These are phyloP conservation scores for Drosophila melanica DNA, from an alignment of 1,140 invertebrate genomes.

Conservation along the genomic window DNA sequence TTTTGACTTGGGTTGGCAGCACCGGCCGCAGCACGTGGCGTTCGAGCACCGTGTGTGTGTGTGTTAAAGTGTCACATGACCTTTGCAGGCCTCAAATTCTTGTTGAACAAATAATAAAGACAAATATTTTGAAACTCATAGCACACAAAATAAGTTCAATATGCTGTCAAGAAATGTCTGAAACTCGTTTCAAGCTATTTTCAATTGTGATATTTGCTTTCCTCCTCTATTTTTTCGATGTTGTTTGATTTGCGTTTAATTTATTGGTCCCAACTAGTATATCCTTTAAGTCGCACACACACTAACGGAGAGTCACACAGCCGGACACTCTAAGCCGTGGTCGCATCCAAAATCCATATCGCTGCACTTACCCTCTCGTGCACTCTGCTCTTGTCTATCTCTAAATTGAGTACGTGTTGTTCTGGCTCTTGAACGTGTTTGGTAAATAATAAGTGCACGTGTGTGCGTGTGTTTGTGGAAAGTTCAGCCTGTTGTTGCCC, in stretches of 20 bases:
- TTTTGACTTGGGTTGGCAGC: slow-evolving; percentile 24
- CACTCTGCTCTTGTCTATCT: slow-evolving; percentile 51
- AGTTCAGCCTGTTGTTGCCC: slow-evolving; percentile 21
- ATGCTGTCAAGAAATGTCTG: slow-evolving; percentile 20
- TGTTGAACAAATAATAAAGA: slow-evolving; percentile 10
- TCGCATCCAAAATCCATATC: slow-evolving; percentile 15
- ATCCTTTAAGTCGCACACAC: not conserved
- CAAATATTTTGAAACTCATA: slow-evolving; percentile 46
- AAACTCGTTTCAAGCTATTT: slow-evolving; percentile 24
- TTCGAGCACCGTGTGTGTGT: slow-evolving; percentile 36
- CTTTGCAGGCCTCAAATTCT: slow-evolving; percentile 38
- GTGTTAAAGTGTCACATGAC: slow-evolving; percentile 43
- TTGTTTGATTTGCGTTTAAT: slow-evolving; percentile 48
- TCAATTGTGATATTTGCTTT: slow-evolving; percentile 49
- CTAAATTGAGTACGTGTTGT: slow-evolving; percentile 80
- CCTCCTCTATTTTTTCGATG: slow-evolving; percentile 1
- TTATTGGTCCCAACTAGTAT: slow-evolving; percentile 46
- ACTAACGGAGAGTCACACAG: slow-evolving; percentile 10
- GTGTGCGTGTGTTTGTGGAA: slow-evolving; percentile 4
- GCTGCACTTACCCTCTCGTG: not conserved
- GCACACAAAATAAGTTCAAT: slow-evolving; percentile 50
- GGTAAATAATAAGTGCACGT: slow-evolving; percentile 68
- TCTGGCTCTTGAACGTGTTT: slow-evolving; percentile 73
- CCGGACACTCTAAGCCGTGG: slow-evolving; percentile 36
- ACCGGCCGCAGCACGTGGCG: slow-evolving; percentile 41